Evolutionary conservation across 2,113 vertebrate genomes (phyloP), one percentile per base, ranked within the genome.

Genomic region (Asarcornis scutulata): DNA sequence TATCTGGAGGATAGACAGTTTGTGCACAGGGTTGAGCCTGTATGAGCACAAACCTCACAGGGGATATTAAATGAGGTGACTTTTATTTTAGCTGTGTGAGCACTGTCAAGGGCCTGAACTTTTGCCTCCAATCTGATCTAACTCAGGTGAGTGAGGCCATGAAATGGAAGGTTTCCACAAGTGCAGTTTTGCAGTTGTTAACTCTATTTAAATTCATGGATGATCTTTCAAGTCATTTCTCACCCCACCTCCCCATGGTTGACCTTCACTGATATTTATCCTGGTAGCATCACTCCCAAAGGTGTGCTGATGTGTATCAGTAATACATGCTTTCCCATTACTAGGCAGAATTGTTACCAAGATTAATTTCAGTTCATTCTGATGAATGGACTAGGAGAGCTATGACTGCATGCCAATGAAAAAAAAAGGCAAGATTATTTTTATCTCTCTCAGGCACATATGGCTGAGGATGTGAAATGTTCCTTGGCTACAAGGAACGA

Each of bases 321-420:
- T 48, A 32, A 44, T 2, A 13, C 0, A 1, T 40, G 44, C 5
- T 1, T 82, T 69, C 59, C 63, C 50, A 56, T 67, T 85, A 46
- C 78, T 36, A 29, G 40, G 67, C 86, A 88, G 63, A 94, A 74
- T 6, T 64, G 78, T 69, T 88, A 32, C 74, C 2, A 4, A 60
- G 72, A 88, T 94, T 80, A 77, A 88, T 93, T 94, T 64, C 86
- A 29, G 71, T 86, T 90, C 29, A 42, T 77, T 89, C 73, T 6
- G 17, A 60, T 2, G 2, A 34, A 48, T 48, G 5, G 29, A 88
- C 63, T 67, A 63, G 60, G 50, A 75, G 52, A 81, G 83, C 59
- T 71, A 86, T 5, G 75, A 21, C 85, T 93, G 68, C 68, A 86
- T 10, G 46, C 55, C 85, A 75, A 46, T 73, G 27, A 25, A 36